phyloP scores from a whole-genome alignment of 2,113 vertebrate species.

The Cololabis saira region DNA sequence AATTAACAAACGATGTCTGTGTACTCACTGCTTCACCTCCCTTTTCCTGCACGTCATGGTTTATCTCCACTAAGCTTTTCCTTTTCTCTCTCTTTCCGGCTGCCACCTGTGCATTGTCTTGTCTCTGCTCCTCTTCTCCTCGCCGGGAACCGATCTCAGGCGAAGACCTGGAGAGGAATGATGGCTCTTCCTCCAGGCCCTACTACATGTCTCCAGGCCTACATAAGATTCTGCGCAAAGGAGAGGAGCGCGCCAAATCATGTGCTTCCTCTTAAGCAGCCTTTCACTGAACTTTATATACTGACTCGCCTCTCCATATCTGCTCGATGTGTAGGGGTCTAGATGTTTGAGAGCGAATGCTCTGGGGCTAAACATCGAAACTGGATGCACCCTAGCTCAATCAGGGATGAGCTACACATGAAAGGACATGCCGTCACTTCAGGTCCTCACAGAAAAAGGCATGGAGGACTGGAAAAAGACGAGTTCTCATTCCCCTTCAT shows the following conservation, averaged over 20 bases:
- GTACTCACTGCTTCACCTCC: conserved; percentile 8
- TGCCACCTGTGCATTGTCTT: conserved; percentile 8
- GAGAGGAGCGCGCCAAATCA: conserved; percentile 85
- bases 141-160: conserved; percentile 77
- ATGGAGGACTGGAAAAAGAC: conserved; percentile 21
- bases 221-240: conserved; percentile 90
- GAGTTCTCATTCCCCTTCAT: conserved; percentile 59
- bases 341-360: conserved; percentile 49
- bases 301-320: conserved; percentile 52
- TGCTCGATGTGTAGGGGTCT: conserved; percentile 30
- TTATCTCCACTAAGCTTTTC: conserved; percentile 43
- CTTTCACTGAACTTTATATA: conserved; percentile 40
- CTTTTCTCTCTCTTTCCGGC: conserved; percentile 45
- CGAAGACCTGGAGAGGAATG: conserved; percentile 97
- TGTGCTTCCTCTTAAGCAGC: conserved; percentile 75
- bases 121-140: conserved; percentile 17
- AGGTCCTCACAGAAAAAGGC: conserved; percentile 48
- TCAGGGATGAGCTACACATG: conserved; percentile 37
- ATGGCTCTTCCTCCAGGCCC: conserved; percentile 91
- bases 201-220: conserved; percentile 94
- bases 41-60: conserved; percentile 39
- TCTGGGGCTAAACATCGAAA: conserved; percentile 67
- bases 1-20: conserved; percentile 1
- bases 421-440: conserved; percentile 41
- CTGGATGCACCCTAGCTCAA: conserved; percentile 54